Base-by-base conservation (phyloP, 2,113 vertebrate genomes). In the Ammodramus savannarum region DNA sequence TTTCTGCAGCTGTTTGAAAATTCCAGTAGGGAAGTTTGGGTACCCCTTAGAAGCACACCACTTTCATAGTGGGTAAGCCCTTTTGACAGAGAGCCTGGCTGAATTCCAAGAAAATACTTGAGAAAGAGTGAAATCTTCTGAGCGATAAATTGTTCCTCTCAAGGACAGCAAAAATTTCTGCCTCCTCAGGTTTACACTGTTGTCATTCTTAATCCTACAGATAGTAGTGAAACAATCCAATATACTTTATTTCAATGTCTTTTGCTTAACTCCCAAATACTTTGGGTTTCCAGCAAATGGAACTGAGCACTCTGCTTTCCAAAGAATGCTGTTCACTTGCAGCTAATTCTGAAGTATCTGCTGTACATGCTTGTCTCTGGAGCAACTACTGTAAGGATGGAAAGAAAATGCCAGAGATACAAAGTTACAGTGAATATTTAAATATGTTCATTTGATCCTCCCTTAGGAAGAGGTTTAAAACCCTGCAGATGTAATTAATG, bases 291-390 rank as follows among this genome's bases (percentile, higher is more conserved):
- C 25, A 79, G 18, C 22, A 62, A 78, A 82, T 38, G 21, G 32
- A 78, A 11, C 17, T 19, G 21, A 72, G 17, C 23, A 7, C 20
- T 51, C 20, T 55, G 52, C n/a, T 59, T 59, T 81, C 38, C 5
- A 20, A n/a, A 25, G 44, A 21, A 38, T 9, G 10, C 10, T 80
- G 21, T 44, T 73, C 8, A 8, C 21, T 81, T 63, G 20, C 20
- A 67, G 65, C 46, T 55, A 39, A 14, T 41, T 27, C 22, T 26
- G 4, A 0, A 21, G 7, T n/a, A 36, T 31, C 7, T 36, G 29
- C 66, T 75, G 13, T 23, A 4, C 4, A 0, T 63, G 11, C 25
- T 55, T 69, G 4, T 75, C 1, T 1, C 7, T 71, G 32, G 13
- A 41, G 44, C 34, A 72, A 26, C 36, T 39, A 16, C 12, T 11